phyloP scores from a whole-genome alignment of 2,888 invertebrate genomes.

The Hydrotaea diabolus region DNA sequence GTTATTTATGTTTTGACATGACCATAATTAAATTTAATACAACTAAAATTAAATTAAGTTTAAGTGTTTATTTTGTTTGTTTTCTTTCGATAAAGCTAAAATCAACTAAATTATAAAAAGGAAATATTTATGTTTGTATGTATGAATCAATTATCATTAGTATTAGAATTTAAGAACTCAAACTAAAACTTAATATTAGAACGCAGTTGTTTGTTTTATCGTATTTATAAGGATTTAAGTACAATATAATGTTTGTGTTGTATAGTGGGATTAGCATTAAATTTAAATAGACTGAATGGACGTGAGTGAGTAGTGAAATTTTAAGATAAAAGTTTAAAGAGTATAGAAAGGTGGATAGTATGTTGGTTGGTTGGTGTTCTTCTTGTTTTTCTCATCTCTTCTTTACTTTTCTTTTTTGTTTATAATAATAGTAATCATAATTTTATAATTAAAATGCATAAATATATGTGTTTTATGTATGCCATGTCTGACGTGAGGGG shows the following conservation, averaged over 20 bases:
- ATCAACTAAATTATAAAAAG: constrained; percentile 30
- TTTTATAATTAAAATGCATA: constrained; percentile 59
- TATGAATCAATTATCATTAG: neutral
- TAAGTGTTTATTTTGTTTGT: constrained; percentile 32
- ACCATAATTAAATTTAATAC: constrained; percentile 49
- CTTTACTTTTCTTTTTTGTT: neutral
- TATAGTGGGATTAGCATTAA: neutral
- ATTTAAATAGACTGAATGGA: neutral
- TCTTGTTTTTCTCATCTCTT: constrained; percentile 7
- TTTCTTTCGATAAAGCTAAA: constrained; percentile 48
- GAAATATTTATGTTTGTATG: constrained; percentile 8
- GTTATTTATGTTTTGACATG: constrained; percentile 42
- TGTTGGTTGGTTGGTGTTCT: constrained; percentile 21
- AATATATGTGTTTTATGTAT: constrained; percentile 48
- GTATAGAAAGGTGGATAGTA: constrained; percentile 22
- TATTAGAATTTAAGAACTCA: neutral
- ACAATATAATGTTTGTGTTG: neutral
- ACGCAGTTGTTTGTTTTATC: constrained; percentile 4
- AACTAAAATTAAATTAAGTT: constrained; percentile 59
- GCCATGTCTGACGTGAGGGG: constrained; percentile 36
- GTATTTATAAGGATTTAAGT: constrained; percentile 35
- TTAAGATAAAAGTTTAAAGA: neutral
- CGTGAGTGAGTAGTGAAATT: constrained; percentile 36
- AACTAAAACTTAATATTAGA: constrained; percentile 11
- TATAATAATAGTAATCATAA: constrained; percentile 30